Percentiles rank a stretch among this genome's conserved stretches.
Conservation (phyloP, 2,888 invertebrate genomes). For the Mesopsocus fuscifrons region DNA sequence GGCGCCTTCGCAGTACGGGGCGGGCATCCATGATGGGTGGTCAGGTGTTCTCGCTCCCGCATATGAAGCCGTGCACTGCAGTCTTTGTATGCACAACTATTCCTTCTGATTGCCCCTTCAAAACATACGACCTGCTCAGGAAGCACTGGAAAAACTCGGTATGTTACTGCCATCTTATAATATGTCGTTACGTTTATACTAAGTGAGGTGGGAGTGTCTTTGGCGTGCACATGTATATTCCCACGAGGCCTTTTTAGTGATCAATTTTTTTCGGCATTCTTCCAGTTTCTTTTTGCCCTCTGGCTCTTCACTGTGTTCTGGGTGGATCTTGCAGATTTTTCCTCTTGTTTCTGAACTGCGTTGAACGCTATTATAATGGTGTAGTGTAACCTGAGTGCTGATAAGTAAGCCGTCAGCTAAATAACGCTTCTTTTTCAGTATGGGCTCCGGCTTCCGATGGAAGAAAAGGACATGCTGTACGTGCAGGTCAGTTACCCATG, state of each 20-base stretch:
- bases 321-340: too few species aligned
- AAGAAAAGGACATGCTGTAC: not conserved
- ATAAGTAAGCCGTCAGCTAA: not conserved
- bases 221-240: not conserved
- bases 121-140: not conserved
- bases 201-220: too few species aligned
- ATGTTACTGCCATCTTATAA: too few species aligned
- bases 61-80: not conserved
- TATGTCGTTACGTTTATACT: too few species aligned
- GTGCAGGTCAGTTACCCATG: not conserved
- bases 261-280: not conserved
- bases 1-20: not conserved
- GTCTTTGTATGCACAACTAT: conserved; percentile 1
- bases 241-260: not conserved
- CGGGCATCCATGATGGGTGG: not conserved
- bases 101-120: conserved; percentile 1
- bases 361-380: too few species aligned
- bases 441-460: not conserved
- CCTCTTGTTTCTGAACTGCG: too few species aligned
- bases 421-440: not conserved
- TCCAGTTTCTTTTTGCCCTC: too few species aligned
- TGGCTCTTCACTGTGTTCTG: too few species aligned
- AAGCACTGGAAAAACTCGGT: conserved; percentile 6
- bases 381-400: not conserved
- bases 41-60: not conserved